Evolutionary conservation across 2,797 vertebrate species (phyloP).

Genomic region (Mus minutoides): DNA sequence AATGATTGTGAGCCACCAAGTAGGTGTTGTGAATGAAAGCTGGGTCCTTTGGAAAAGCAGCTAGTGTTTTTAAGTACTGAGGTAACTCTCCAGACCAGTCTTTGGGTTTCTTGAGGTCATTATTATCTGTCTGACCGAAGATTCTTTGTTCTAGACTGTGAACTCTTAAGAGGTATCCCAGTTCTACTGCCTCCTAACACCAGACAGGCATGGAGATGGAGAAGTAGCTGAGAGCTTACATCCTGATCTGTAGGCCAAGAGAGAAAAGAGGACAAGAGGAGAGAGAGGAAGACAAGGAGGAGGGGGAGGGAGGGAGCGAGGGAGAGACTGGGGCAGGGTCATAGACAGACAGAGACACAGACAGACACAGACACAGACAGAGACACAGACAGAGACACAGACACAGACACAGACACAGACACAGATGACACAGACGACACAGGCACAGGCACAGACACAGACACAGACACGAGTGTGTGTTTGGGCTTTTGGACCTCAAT

Average conservation of each 20-base stretch:
- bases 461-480: neutral
- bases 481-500: neutral
- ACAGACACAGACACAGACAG: no score
- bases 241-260: neutral
- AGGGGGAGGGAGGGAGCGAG: accelerated
- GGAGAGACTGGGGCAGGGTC: neutral
- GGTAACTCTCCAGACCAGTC: neutral
- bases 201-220: neutral
- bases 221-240: neutral
- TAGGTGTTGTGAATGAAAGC: neutral
- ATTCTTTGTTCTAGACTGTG: neutral
- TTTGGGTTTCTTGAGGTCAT: neutral
- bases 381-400: no score
- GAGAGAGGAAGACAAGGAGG: no score
- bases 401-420: no score
- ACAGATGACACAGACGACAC: no score
- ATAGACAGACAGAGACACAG: no score
- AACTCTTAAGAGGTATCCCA: neutral
- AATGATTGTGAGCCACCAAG: neutral
- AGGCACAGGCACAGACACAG: no score
- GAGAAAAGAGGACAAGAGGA: neutral
- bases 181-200: neutral
- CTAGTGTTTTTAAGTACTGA: neutral
- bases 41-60: neutral
- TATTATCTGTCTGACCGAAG: neutral